phyloP scores from a whole-genome alignment of 2,888 invertebrate species.

The Herminia tarsipennalis region DNA sequence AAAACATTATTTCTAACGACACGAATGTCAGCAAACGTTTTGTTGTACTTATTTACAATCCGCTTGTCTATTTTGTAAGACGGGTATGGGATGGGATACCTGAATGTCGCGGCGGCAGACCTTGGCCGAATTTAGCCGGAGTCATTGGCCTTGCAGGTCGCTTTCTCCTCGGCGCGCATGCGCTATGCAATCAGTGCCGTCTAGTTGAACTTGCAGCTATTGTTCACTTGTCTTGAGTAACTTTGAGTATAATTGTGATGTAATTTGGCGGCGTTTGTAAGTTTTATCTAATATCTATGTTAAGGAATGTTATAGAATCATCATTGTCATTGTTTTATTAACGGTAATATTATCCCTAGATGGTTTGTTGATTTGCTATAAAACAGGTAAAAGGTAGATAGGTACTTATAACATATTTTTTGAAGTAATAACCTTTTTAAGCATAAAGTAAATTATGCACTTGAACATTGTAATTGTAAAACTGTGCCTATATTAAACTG shows the following conservation, averaged over 20 bases:
- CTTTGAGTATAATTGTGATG: slow-evolving; percentile 33
- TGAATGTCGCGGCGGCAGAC: slow-evolving; percentile 61
- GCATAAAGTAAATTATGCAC: too few relatives aligned
- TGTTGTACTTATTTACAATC: slow-evolving; percentile 15
- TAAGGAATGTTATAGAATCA: slow-evolving; percentile 15
- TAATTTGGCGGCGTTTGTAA: slow-evolving; percentile 13
- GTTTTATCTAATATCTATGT: slow-evolving; percentile 13
- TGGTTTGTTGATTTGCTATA: too few relatives aligned
- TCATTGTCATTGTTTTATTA: too few relatives aligned
- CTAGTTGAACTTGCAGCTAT: slow-evolving; percentile 43
- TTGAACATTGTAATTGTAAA: too few relatives aligned
- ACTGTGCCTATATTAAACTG: too few relatives aligned
- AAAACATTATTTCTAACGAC: too few relatives aligned
- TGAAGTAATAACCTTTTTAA: too few relatives aligned
- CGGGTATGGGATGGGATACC: slow-evolving; percentile 43
- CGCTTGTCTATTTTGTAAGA: slow-evolving; percentile 31
- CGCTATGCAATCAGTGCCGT: slow-evolving; percentile 59
- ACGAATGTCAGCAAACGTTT: too few relatives aligned
- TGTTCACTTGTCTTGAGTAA: slow-evolving; percentile 34
- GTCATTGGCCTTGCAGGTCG: slow-evolving; percentile 68
- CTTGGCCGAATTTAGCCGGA: slow-evolving; percentile 80
- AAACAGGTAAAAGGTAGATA: too few relatives aligned
- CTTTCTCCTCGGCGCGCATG: slow-evolving; percentile 73
- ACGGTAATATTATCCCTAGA: too few relatives aligned
- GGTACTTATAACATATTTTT: too few relatives aligned